phyloP scores from a whole-genome alignment of 2,113 vertebrate genomes.

The Rhizomys pruinosus region DNA sequence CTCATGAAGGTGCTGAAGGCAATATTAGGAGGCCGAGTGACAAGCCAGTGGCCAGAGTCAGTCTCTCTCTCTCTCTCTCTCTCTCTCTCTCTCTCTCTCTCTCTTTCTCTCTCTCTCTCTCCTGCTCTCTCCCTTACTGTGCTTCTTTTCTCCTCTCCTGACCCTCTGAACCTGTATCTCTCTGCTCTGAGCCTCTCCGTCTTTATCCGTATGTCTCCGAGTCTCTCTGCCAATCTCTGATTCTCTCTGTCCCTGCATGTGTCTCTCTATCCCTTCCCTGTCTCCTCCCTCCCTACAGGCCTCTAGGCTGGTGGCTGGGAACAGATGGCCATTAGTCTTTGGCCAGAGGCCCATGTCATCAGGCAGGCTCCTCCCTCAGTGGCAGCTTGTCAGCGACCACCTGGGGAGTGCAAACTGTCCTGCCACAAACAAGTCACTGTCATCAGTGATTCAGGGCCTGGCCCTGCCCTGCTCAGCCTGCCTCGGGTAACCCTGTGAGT shows the following conservation, averaged over 20 bases:
- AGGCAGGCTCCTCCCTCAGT: constrained; percentile 62
- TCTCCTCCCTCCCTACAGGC: constrained; percentile 61
- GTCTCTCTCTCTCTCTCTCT: not conserved
- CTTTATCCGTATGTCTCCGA: not conserved
- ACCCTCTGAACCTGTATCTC: not conserved
- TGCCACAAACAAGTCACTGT: constrained; percentile 67
- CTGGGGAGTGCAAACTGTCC: constrained; percentile 83
- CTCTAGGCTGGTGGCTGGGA: constrained; percentile 48
- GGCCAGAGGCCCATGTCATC: constrained; percentile 76
- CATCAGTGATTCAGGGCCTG: not conserved
- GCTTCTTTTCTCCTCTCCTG: not conserved
- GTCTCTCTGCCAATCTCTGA: too few relatives aligned
- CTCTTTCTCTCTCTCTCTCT: too few relatives aligned
- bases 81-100: not conserved
- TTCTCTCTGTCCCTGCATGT: not conserved
- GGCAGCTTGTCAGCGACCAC: constrained; percentile 77
- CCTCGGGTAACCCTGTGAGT: constrained; percentile 28
- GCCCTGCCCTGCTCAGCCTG: constrained; percentile 40
- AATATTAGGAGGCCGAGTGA: too few relatives aligned
- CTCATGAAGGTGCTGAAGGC: too few relatives aligned
- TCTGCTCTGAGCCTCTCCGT: too few relatives aligned
- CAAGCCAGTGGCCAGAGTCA: too few relatives aligned
- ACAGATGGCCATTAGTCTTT: constrained; percentile 83
- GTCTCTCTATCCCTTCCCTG: not conserved
- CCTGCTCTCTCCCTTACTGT: not conserved